These are phyloP conservation scores for Mastacembelus armatus DNA, from an alignment of 2,797 vertebrate genomes.

Conservation along the genomic window DNA sequence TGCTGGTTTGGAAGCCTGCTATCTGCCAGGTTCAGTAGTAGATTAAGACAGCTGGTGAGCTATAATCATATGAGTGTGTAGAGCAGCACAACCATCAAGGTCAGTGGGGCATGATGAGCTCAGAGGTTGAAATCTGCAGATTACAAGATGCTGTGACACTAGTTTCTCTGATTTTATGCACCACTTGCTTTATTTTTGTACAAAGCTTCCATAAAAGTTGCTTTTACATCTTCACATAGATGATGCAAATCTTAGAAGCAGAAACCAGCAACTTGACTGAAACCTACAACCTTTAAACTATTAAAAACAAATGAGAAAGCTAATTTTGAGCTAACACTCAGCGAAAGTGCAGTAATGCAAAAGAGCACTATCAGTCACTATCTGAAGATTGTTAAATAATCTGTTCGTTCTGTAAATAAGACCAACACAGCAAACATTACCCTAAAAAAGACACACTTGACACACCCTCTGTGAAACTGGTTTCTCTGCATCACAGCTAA, in stretches of 20 bases:
- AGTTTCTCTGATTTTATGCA: constrained; percentile 22
- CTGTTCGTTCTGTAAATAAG: constrained; percentile 52
- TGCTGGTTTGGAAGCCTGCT: constrained; percentile 5
- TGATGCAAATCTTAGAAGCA: not conserved
- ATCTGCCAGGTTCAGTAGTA: constrained; percentile 21
- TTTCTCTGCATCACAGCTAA: constrained; percentile 66
- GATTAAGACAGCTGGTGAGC: constrained; percentile 39
- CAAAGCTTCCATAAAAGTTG: not conserved
- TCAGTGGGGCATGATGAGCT: constrained; percentile 56
- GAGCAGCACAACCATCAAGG: constrained; percentile 56
- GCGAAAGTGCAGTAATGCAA: not conserved
- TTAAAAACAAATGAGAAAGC: constrained; percentile 16
- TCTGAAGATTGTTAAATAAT: constrained; percentile 8
- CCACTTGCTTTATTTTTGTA: not conserved
- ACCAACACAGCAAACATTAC: constrained; percentile 40
- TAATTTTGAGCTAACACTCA: not conserved
- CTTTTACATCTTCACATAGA: not conserved
- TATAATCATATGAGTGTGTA: constrained; percentile 55
- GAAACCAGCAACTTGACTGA: constrained; percentile 10
- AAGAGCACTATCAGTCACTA: not conserved
- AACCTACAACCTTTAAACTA: constrained; percentile 6
- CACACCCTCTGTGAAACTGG: constrained; percentile 72
- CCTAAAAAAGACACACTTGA: constrained; percentile 48
- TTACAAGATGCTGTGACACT: constrained; percentile 46
- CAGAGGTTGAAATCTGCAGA: constrained; percentile 42